phyloP scores from a whole-genome alignment of 2,888 invertebrate genomes.

The Tetrapedia diversipes region DNA sequence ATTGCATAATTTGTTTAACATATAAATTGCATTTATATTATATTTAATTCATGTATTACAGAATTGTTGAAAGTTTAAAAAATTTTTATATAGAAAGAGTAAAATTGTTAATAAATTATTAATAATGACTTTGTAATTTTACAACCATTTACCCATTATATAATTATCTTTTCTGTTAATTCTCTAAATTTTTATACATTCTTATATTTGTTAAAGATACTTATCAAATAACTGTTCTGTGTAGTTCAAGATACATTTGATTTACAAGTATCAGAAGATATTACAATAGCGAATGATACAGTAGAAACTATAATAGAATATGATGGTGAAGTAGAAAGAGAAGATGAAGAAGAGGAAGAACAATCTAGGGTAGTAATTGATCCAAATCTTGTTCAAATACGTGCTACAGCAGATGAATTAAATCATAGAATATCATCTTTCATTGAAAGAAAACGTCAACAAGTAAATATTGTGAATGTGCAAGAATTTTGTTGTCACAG shows the following conservation, averaged over 20 bases:
- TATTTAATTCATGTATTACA: constrained; percentile 11
- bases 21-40: constrained; percentile 10
- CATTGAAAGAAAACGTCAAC: constrained; percentile 89
- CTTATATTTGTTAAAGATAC: background rate
- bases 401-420: constrained; percentile 87
- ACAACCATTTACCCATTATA: constrained; percentile 32
- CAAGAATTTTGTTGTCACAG: constrained; percentile 87
- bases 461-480: constrained; percentile 89
- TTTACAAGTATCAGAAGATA: constrained; percentile 22
- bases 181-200: background rate
- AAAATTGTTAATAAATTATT: constrained; percentile 45
- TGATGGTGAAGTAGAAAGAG: background rate
- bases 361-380: constrained; percentile 73
- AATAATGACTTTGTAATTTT: constrained; percentile 12
- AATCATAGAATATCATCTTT: constrained; percentile 89
- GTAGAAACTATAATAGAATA: constrained; percentile 32
- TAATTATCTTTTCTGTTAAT: background rate
- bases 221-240: constrained; percentile 1
- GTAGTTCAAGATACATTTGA: constrained; percentile 8
- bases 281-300: constrained; percentile 17
- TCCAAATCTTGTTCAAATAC: constrained; percentile 87
- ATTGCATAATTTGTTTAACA: constrained; percentile 23
- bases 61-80: background rate
- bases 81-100: constrained; percentile 26
- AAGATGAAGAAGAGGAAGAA: constrained; percentile 29